Percentiles rank a stretch among this genome's conserved stretches.
Evolutionary conservation across 2,113 vertebrate species (phyloP).

Genomic region (Sceloporus tristichus): DNA sequence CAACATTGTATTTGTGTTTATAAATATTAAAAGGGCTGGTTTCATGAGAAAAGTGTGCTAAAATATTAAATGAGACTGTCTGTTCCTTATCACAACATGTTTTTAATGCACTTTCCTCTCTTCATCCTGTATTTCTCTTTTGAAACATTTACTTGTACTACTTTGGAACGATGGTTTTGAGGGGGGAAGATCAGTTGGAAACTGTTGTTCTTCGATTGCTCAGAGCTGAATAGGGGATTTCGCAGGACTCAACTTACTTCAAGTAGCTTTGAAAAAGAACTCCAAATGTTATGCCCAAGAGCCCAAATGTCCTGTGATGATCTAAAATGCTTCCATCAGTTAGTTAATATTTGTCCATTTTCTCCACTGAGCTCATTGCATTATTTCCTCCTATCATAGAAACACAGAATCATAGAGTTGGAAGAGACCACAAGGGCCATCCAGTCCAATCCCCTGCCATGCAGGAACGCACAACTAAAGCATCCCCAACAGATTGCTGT

Average conservation of each 20-base stretch:
- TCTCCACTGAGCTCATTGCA: not conserved
- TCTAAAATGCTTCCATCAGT: not conserved
- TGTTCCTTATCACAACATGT: constrained; percentile 51
- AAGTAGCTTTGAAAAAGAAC: not conserved
- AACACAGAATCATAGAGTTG: too few species aligned
- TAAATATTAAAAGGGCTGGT: constrained; percentile 59
- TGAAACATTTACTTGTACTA: constrained; percentile 28
- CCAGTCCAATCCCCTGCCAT: too few species aligned
- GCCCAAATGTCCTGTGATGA: not conserved
- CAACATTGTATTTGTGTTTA: constrained; percentile 39
- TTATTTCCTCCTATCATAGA: not conserved
- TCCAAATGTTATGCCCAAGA: not conserved
- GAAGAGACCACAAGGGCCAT: too few species aligned
- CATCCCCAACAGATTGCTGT: too few species aligned
- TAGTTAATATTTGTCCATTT: not conserved
- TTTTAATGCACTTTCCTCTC: constrained; percentile 54
- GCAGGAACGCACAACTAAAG: too few species aligned
- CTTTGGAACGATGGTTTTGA: not conserved
- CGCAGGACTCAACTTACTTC: not conserved
- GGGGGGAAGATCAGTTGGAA: not conserved
- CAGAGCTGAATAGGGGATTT: not conserved
- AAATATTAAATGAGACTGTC: constrained; percentile 64
- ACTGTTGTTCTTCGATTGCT: not conserved
- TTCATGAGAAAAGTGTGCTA: constrained; percentile 53
- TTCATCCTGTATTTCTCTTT: constrained; percentile 36